Percentiles rank a stretch among this genome's conserved stretches.
phyloP scores from a whole-genome alignment of 2,888 invertebrate species.

The Balanococcus diminutus region DNA sequence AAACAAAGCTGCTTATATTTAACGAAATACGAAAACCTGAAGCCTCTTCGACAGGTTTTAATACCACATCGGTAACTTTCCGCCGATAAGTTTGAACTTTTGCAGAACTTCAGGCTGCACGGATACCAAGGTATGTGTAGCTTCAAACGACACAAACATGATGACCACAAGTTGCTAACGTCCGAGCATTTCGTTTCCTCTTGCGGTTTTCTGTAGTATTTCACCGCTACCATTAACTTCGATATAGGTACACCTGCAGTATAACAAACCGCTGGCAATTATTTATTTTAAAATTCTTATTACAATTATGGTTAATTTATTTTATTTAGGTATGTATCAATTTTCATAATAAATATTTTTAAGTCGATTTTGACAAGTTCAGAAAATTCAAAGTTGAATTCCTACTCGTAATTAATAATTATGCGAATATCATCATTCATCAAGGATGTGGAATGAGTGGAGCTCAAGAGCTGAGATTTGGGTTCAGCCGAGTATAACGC shows the following conservation, averaged over 20 bases:
- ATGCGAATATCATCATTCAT: too few species aligned
- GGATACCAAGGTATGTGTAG: conserved; percentile 95
- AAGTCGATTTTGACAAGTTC: too few species aligned
- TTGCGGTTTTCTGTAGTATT: conserved; percentile 45
- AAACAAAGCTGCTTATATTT: conserved; percentile 81
- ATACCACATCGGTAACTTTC: conserved; percentile 80
- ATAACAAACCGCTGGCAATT: not conserved
- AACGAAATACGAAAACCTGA: conserved; percentile 85
- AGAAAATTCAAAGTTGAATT: too few species aligned
- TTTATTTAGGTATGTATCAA: too few species aligned
- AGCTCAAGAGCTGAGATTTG: too few species aligned
- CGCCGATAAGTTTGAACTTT: conserved; percentile 69
- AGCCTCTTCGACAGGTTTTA: conserved; percentile 90
- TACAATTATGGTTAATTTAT: too few species aligned
- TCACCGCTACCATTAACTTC: conserved; percentile 49
- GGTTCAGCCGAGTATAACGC: too few species aligned
- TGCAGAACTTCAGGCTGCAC: conserved; percentile 93
- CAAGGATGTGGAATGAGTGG: too few species aligned
- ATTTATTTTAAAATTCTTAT: not conserved
- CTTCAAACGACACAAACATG: conserved; percentile 85
- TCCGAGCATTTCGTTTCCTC: conserved; percentile 45
- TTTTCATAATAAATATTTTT: too few species aligned
- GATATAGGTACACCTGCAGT: conserved; percentile 41
- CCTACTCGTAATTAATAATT: too few species aligned
- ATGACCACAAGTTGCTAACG: conserved; percentile 67